A percentile compares a stretch with the other conserved stretches of the same genome.
These are phyloP conservation scores for Drosophila barbarae DNA, from an alignment of 2,888 invertebrate species.

Conservation along the genomic window DNA sequence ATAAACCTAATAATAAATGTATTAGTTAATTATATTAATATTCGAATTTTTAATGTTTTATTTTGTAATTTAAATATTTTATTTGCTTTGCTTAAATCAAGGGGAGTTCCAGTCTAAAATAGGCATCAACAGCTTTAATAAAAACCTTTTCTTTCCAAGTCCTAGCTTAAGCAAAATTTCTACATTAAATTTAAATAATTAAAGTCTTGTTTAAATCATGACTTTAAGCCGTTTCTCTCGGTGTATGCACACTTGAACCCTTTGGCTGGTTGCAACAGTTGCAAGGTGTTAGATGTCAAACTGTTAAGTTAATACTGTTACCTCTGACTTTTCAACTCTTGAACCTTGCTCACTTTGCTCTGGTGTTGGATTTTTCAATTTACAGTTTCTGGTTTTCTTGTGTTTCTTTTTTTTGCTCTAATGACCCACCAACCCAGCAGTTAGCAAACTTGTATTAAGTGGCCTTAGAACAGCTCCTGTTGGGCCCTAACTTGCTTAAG, in stretches of 20 bases:
- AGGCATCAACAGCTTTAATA: background rate
- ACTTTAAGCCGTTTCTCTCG: background rate
- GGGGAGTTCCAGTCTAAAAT: background rate
- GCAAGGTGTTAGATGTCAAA: constrained; percentile 63
- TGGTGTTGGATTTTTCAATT: constrained; percentile 70
- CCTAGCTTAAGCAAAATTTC: background rate
- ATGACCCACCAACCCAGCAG: constrained; percentile 52
- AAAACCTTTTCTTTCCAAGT: background rate
- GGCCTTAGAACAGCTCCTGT: constrained; percentile 9
- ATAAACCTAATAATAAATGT: background rate
- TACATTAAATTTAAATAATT: background rate
- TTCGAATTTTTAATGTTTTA: background rate
- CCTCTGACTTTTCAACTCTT: constrained; percentile 64
- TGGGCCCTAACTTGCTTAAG: constrained; percentile 17
- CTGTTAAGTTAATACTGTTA: constrained; percentile 70
- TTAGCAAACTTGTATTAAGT: constrained; percentile 41
- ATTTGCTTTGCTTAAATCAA: background rate
- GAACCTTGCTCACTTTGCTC: constrained; percentile 47
- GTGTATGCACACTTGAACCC: constrained; percentile 44
- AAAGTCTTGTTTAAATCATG: too few relatives aligned
- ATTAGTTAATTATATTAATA: background rate
- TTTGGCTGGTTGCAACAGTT: constrained; percentile 22
- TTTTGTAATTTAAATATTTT: background rate
- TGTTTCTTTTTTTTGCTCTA: constrained; percentile 41
- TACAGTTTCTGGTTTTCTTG: constrained; percentile 43